Evolutionary conservation across 2,113 vertebrate genomes (phyloP), one percentile per base, ranked within the genome.

Genomic region (Petrocephalus zakoni): DNA sequence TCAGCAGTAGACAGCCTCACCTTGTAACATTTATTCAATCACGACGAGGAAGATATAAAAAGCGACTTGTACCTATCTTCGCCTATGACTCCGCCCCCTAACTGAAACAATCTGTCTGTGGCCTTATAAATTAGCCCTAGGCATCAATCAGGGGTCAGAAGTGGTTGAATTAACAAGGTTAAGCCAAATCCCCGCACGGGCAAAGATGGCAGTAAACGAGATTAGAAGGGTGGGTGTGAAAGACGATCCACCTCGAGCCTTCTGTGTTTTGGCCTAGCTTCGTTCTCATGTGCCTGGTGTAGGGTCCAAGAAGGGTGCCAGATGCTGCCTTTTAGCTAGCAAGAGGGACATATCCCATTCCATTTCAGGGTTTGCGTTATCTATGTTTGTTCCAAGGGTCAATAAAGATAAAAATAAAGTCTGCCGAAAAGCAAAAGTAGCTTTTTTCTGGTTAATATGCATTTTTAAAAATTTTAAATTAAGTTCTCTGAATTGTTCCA

Each of bases 171-270:
- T 95, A 96, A 95, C 90, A 0, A 94, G 91, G 91, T 95, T 94
- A 75, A 88, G 87, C 34, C 84, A 94, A 92, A 91, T 95, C 91
- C 93, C 94, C 90, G 88, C 58, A 22, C 13, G 90, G 90, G 94
- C 90, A 92, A 91, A 95, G 93, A 94, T 93, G 93, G 93, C 88
- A 90, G 88, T 75, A 92, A 94, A 96, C 91, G 47, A 89, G 93
- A 95, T 96, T 95, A 96, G 93, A 89, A 95, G 34, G 95, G 94
- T 92, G 91, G 89, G 89, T 49, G 85, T 85, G 95, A 91, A 95
- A 95, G 93, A 93, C 89, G 95, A 96, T 95, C 94, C 89, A 95
- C 94, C 93, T 90, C 88, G 91, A 89, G 85, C 13, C 87, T 89
- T 87, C 55, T 88, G 51, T n/a, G 55, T 61, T 46, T 61, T 46